A percentile compares a stretch with the other conserved stretches of the same genome.
phyloP scores from a whole-genome alignment of 1,140 invertebrate genomes.

The Stratiolaelaps scimitus region DNA sequence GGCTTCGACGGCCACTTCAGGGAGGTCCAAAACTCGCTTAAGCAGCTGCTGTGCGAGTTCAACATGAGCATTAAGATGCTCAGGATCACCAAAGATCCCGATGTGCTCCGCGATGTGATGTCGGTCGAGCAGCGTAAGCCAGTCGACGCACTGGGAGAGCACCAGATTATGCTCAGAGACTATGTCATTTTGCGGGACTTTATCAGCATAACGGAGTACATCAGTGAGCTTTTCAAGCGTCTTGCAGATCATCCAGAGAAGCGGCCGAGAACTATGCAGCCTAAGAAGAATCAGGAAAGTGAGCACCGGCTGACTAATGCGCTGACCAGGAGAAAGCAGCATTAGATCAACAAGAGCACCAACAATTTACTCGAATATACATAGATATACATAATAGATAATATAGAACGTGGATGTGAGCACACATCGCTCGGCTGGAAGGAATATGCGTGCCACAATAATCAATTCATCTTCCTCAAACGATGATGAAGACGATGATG shows the following conservation, averaged over 20 bases:
- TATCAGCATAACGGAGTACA: slow-evolving; percentile 51
- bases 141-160: slow-evolving; percentile 38
- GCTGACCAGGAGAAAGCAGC: too few relatives aligned
- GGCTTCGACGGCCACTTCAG: slow-evolving; percentile 47
- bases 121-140: slow-evolving; percentile 43
- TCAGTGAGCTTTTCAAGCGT: slow-evolving; percentile 47
- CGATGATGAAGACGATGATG: too few relatives aligned
- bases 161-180: slow-evolving; percentile 48
- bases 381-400: too few relatives aligned
- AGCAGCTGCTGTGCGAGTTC: slow-evolving; percentile 49
- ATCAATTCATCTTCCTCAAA: too few relatives aligned
- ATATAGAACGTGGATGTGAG: too few relatives aligned
- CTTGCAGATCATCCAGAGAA: slow-evolving; percentile 34
- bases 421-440: too few relatives aligned
- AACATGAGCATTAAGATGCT: slow-evolving; percentile 49
- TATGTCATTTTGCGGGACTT: slow-evolving; percentile 55
- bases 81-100: slow-evolving; percentile 42
- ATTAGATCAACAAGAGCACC: too few relatives aligned
- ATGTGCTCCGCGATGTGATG: slow-evolving; percentile 50
- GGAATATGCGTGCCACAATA: too few relatives aligned
- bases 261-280: background rate
- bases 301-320: too few relatives aligned
- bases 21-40: slow-evolving; percentile 48
- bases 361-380: too few relatives aligned
- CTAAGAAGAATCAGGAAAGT: background rate